A percentile compares a stretch with the other conserved stretches of the same genome.
Evolutionary conservation across 2,888 invertebrate species (phyloP).

Genomic region (Germaria angustata): DNA sequence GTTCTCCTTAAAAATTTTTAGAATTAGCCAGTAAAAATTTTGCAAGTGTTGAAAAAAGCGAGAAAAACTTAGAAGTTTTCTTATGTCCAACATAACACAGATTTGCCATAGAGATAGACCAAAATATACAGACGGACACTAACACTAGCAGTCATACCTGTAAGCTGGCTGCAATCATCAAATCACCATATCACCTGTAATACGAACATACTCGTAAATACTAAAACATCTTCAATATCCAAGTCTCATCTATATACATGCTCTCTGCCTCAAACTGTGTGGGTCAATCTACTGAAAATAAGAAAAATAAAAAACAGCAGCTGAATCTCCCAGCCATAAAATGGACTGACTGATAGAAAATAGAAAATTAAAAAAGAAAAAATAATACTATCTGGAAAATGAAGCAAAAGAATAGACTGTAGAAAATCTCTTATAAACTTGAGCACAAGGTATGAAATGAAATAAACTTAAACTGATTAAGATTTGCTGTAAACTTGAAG

Average conservation of each 20-base stretch:
- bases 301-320: constrained; percentile 41
- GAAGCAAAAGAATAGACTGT: constrained; percentile 27
- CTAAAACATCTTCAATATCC: constrained; percentile 33
- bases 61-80: constrained; percentile 12
- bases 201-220: constrained; percentile 43
- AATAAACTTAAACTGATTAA: constrained; percentile 65
- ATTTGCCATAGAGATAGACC: constrained; percentile 57
- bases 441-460: constrained; percentile 55
- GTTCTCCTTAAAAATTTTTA: constrained; percentile 39
- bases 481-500: constrained; percentile 58
- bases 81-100: constrained; percentile 46
- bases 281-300: constrained; percentile 48
- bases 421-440: constrained; percentile 51
- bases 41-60: constrained; percentile 54
- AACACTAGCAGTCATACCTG: no score
- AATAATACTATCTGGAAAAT: constrained; percentile 1
- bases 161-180: constrained; percentile 48
- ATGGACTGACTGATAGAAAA: constrained; percentile 30
- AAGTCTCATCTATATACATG: neutral
- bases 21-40: constrained; percentile 50
- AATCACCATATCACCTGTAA: constrained; percentile 61
- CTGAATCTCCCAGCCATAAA: constrained; percentile 54
- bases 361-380: neutral
- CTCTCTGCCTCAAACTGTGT: constrained; percentile 44
- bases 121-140: neutral